Percentiles rank a stretch among this genome's conserved stretches.
Evolutionary conservation across 2,888 invertebrate genomes (phyloP).

Genomic region (Schrankia costaestrigalis): DNA sequence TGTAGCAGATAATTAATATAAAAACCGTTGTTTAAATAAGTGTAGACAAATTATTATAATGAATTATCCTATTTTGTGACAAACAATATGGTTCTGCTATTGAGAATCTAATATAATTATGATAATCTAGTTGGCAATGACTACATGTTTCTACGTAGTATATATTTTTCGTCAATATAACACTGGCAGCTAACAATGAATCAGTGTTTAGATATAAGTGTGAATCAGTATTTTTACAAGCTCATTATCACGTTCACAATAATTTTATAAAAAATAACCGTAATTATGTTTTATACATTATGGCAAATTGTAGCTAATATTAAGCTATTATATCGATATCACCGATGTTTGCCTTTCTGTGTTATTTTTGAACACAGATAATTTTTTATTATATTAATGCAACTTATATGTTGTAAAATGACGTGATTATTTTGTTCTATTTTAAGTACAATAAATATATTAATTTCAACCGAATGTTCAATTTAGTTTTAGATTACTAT

Average conservation of each 20-base stretch:
- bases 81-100: too few species aligned
- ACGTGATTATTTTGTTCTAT: constrained; percentile 41
- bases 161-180: constrained; percentile 1
- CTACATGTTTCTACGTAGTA: too few species aligned
- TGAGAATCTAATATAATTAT: too few species aligned
- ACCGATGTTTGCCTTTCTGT: constrained; percentile 23
- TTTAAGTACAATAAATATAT: constrained; percentile 53
- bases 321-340: constrained; percentile 11
- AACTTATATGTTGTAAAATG: constrained; percentile 23
- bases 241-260: constrained; percentile 24
- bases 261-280: constrained; percentile 7
- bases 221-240: constrained; percentile 34
- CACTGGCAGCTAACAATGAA: neutral
- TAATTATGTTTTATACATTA: constrained; percentile 9
- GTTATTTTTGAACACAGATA: constrained; percentile 20
- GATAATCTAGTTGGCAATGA: too few species aligned
- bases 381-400: constrained; percentile 11
- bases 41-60: too few species aligned
- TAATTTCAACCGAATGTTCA: constrained; percentile 49
- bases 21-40: too few species aligned
- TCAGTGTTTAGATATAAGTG: constrained; percentile 15
- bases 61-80: too few species aligned
- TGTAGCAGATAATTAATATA: too few species aligned
- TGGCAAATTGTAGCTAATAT: constrained; percentile 7
- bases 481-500: constrained; percentile 54